Evolutionary conservation across 2,888 invertebrate genomes (phyloP), one percentile per base, ranked within the genome.

Genomic region (Acleris laterana): DNA sequence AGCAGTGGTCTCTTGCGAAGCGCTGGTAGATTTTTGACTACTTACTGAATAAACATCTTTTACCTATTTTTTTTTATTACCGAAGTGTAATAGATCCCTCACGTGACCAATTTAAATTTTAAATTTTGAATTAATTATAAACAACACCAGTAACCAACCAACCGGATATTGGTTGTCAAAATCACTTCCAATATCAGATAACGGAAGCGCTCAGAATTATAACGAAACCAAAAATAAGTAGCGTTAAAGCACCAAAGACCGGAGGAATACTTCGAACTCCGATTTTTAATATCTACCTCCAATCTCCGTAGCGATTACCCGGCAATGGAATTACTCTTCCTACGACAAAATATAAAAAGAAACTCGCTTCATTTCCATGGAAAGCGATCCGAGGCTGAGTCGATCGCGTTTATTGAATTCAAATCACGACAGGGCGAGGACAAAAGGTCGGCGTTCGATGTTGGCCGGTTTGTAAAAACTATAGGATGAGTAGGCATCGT

Each of bases 331-430:
- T 83, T 84, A 81, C 83, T 82, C 80, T 79, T 83, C 80, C 74
- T 76, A 72, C 68, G 69, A 65, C 68, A 75, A 80, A 76, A 81
- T 77, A 80, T 79, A 83, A 83, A 64, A 81, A 78, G 74, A 78
- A 77, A 76, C 76, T 79, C 73, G 73, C 80, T 84, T 84, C 84
- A 86, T 88, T 87, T 86, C 84, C 86, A 87, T 86, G 81, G 82
- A 85, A 85, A 87, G 81, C 80, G 85, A 83, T 83, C 82, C 74
- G 77, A 71, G 78, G 78, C 74, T 72, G 77, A 76, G 74, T 79
- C 77, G 81, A 81, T 77, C 71, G 70, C 84, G 86, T 83, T 89
- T 89, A 90, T 89, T 89, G 88, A 85, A 89, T 90, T 87, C 84
- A 85, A 87, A 88, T 88, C 86, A 81, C 84, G 83, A 81, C 73